A percentile compares a stretch with the other conserved stretches of the same genome.
phyloP scores from a whole-genome alignment of 2,888 invertebrate species.

The Xestia xanthographa region DNA sequence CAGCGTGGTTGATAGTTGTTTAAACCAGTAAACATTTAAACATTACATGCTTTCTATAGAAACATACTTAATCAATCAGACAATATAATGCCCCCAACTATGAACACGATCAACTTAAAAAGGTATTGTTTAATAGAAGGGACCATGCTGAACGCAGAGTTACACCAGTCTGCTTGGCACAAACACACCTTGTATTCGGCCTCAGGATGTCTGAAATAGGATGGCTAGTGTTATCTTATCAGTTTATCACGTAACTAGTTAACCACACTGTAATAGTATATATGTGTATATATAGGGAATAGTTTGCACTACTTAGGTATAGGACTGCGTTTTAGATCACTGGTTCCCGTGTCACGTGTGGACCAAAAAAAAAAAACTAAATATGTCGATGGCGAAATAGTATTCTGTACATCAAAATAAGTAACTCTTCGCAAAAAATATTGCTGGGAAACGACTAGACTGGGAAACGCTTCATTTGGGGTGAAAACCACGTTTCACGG shows the following conservation, averaged over 20 bases:
- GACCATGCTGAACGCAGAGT: slow-evolving; percentile 66
- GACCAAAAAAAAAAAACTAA: too few species aligned
- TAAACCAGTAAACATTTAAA: slow-evolving; percentile 37
- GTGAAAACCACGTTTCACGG: too few species aligned
- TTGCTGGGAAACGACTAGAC: too few species aligned
- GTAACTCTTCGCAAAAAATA: too few species aligned
- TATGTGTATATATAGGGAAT: too few species aligned
- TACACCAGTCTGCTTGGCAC: slow-evolving; percentile 86
- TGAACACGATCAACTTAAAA: slow-evolving; percentile 33
- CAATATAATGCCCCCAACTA: slow-evolving; percentile 36
- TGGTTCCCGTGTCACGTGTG: neutral
- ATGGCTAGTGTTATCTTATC: slow-evolving; percentile 9
- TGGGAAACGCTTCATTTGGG: too few species aligned
- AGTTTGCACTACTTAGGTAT: neutral
- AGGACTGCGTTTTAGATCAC: neutral
- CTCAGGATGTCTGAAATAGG: slow-evolving; percentile 78
- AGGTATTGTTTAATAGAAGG: slow-evolving; percentile 50
- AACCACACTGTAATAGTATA: neutral
- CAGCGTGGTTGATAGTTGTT: slow-evolving; percentile 49
- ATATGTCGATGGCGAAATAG: too few species aligned
- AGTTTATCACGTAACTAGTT: too few species aligned
- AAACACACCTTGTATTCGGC: slow-evolving; percentile 85
- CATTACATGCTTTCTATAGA: slow-evolving; percentile 39
- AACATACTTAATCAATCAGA: slow-evolving; percentile 31
- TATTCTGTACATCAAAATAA: too few species aligned